These are phyloP conservation scores for Calcarius lapponicus DNA, from an alignment of 2,797 vertebrate genomes.

Conservation along the genomic window DNA sequence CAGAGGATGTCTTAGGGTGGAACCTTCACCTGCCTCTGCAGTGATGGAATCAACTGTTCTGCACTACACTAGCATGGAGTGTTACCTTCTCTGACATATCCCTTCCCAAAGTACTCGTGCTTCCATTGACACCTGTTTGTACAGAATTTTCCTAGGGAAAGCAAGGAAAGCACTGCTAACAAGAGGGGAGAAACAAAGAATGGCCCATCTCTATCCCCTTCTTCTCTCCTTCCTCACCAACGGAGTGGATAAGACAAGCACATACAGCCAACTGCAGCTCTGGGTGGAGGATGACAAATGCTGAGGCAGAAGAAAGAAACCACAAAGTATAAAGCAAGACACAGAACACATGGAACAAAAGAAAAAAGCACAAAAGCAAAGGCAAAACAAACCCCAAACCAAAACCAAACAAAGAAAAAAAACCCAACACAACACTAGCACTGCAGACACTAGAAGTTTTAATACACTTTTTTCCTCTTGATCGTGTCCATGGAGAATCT, in stretches of 20 bases:
- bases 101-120: background rate
- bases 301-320: background rate
- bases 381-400: background rate
- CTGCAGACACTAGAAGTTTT: background rate
- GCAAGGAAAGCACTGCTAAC: background rate
- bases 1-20: background rate
- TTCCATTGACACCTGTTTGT: background rate
- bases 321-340: background rate
- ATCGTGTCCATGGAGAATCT: background rate
- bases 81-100: background rate
- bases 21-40: background rate
- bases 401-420: background rate
- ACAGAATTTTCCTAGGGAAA: background rate
- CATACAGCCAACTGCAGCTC: background rate
- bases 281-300: background rate
- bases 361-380: background rate
- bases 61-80: background rate
- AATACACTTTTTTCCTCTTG: accelerated
- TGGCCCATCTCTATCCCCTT: background rate
- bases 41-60: background rate
- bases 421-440: background rate
- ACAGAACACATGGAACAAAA: background rate
- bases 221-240: background rate
- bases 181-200: background rate
- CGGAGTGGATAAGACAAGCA: background rate